A percentile compares a stretch with the other conserved stretches of the same genome.
Conservation (phyloP, 2,888 invertebrate species). For the Catocala sponsa region DNA sequence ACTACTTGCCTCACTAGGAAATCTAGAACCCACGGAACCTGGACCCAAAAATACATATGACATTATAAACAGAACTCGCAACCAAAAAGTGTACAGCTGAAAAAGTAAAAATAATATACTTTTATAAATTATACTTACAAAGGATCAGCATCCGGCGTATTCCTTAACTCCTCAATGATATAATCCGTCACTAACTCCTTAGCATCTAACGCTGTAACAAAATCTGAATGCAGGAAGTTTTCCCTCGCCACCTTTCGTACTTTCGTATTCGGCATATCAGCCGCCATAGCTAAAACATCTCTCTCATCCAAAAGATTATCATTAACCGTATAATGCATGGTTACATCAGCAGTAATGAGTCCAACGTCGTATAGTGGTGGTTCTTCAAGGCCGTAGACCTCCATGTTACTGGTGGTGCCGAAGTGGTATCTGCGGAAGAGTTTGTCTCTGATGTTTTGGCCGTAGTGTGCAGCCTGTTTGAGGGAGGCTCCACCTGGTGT, state of each 20-base stretch:
- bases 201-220: slow-evolving; percentile 59
- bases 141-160: slow-evolving; percentile 2
- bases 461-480: slow-evolving; percentile 75
- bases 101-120: no score
- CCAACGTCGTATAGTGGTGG: slow-evolving; percentile 69
- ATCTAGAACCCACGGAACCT: no score
- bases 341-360: slow-evolving; percentile 60
- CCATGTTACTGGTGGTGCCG: slow-evolving; percentile 56
- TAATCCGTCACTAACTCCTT: slow-evolving; percentile 70
- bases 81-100: no score
- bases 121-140: slow-evolving; percentile 20
- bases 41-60: no score
- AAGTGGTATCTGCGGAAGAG: slow-evolving; percentile 68
- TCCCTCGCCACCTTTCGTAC: slow-evolving; percentile 66
- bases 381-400: slow-evolving; percentile 54
- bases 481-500: slow-evolving; percentile 61
- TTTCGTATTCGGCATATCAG: slow-evolving; percentile 63
- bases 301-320: slow-evolving; percentile 65
- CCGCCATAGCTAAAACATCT: slow-evolving; percentile 70
- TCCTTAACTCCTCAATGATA: slow-evolving; percentile 58
- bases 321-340: slow-evolving; percentile 69
- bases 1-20: no score
- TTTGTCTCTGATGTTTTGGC: slow-evolving; percentile 72
- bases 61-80: no score
- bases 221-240: slow-evolving; percentile 66